Evolutionary conservation across 2,113 vertebrate genomes (phyloP).

Genomic region (Odontophorus gujanensis): DNA sequence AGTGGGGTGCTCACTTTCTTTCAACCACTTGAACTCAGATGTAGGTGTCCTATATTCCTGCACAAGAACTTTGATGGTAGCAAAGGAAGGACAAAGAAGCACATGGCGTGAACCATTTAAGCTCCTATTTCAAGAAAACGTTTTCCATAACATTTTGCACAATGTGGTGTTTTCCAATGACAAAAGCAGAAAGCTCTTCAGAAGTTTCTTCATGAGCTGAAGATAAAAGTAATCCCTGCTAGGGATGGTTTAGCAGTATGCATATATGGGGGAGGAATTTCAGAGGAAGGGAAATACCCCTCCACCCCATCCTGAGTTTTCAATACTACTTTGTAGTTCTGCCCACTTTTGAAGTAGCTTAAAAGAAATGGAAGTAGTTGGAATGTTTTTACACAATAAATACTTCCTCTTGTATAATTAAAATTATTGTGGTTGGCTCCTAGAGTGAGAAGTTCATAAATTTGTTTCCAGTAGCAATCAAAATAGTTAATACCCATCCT

Average conservation of each 20-base stretch:
- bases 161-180: neutral
- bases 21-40: neutral
- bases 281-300: conserved; percentile 72
- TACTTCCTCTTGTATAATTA: conserved; percentile 73
- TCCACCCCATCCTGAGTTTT: conserved; percentile 68
- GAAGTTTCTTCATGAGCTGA: conserved; percentile 53
- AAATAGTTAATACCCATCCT: conserved; percentile 29
- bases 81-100: neutral
- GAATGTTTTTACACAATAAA: conserved; percentile 68
- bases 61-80: neutral
- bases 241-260: conserved; percentile 61
- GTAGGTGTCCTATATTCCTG: neutral
- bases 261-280: conserved; percentile 68
- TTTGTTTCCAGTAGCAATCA: conserved; percentile 63
- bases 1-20: neutral
- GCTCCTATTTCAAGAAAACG: neutral
- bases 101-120: fast-evolving
- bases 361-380: conserved; percentile 70
- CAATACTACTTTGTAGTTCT: conserved; percentile 66
- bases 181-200: conserved; percentile 49
- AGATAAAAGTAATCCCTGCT: conserved; percentile 71
- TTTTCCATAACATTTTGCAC: conserved; percentile 16
- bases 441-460: conserved; percentile 37
- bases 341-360: conserved; percentile 73
- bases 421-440: conserved; percentile 69